These are phyloP conservation scores for Polylopha cassiicola DNA, from an alignment of 2,888 invertebrate species.

Conservation along the genomic window DNA sequence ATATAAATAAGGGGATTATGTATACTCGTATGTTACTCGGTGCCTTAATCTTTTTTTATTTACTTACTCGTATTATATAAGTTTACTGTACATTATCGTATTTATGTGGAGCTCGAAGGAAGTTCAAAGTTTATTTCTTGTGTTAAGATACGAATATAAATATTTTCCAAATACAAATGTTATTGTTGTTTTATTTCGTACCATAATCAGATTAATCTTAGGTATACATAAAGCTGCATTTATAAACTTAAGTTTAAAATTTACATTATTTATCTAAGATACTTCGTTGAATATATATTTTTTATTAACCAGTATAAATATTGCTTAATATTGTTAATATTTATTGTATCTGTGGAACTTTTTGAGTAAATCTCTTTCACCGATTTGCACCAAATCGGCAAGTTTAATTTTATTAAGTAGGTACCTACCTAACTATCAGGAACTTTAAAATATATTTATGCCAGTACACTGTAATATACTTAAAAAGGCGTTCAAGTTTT, in stretches of 20 bases:
- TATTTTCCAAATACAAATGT: constrained; percentile 30
- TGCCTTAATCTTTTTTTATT: too few relatives aligned
- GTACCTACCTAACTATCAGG: too few relatives aligned
- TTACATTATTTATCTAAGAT: neutral
- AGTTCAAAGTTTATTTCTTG: constrained; percentile 32
- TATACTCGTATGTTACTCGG: constrained; percentile 53
- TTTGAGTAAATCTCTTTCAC: too few relatives aligned
- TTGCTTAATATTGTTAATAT: constrained; percentile 32
- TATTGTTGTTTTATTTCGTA: constrained; percentile 28
- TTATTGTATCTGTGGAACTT: too few relatives aligned
- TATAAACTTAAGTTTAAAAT: constrained; percentile 2
- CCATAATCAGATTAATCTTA: constrained; percentile 6
- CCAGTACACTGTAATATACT: too few relatives aligned
- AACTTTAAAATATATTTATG: too few relatives aligned
- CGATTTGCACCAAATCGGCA: too few relatives aligned
- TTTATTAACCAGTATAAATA: neutral
- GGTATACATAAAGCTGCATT: neutral
- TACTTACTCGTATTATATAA: constrained; percentile 50
- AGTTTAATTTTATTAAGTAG: too few relatives aligned
- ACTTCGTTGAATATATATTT: neutral
- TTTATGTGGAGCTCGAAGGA: constrained; percentile 41
- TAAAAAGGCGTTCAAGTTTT: too few relatives aligned
- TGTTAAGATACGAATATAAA: constrained; percentile 60
- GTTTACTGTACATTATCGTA: constrained; percentile 53
- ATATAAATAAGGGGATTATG: constrained; percentile 43